These are phyloP conservation scores for Hydriomena furcata DNA, from an alignment of 2,888 invertebrate genomes.

Conservation along the genomic window DNA sequence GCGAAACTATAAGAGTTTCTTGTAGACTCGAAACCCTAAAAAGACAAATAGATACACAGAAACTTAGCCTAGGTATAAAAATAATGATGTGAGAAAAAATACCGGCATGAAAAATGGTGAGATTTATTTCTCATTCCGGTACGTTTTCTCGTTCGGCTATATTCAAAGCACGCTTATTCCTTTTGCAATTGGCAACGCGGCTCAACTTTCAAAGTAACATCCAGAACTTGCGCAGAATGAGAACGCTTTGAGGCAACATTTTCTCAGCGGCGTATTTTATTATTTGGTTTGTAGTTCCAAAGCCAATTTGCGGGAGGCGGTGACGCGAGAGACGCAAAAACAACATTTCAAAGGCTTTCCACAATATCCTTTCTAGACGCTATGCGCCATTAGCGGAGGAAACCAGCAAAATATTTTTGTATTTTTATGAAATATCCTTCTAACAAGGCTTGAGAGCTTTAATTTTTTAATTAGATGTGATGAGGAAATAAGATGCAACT, in stretches of 20 bases:
- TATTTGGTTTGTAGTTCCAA: slow-evolving; percentile 52
- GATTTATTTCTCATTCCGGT: too few species aligned
- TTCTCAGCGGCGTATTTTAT: slow-evolving; percentile 43
- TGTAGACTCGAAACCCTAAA: too few species aligned
- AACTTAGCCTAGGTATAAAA: too few species aligned
- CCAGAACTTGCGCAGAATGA: slow-evolving; percentile 16
- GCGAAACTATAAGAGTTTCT: too few species aligned
- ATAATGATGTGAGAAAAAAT: slow-evolving; percentile 12
- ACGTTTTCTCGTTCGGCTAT: slow-evolving; percentile 2
- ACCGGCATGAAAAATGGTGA: slow-evolving; percentile 11
- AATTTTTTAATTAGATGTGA: slow-evolving; percentile 24
- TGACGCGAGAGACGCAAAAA: slow-evolving; percentile 49
- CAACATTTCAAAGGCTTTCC: slow-evolving; percentile 47
- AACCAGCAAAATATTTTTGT: slow-evolving; percentile 46
- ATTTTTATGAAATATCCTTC: slow-evolving; percentile 12
- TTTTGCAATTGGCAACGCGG: slow-evolving; percentile 28
- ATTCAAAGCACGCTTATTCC: slow-evolving; percentile 26
- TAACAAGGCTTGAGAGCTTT: slow-evolving; percentile 25
- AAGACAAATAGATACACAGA: too few species aligned
- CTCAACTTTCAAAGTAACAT: slow-evolving; percentile 26
- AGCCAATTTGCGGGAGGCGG: slow-evolving; percentile 55
- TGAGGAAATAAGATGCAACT: background rate
- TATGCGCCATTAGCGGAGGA: slow-evolving; percentile 42
- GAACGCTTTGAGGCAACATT: slow-evolving; percentile 36
- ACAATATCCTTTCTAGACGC: slow-evolving; percentile 52